Evolutionary conservation across 2,797 vertebrate genomes (phyloP).

Genomic region (Pipistrellus kuhlii): DNA sequence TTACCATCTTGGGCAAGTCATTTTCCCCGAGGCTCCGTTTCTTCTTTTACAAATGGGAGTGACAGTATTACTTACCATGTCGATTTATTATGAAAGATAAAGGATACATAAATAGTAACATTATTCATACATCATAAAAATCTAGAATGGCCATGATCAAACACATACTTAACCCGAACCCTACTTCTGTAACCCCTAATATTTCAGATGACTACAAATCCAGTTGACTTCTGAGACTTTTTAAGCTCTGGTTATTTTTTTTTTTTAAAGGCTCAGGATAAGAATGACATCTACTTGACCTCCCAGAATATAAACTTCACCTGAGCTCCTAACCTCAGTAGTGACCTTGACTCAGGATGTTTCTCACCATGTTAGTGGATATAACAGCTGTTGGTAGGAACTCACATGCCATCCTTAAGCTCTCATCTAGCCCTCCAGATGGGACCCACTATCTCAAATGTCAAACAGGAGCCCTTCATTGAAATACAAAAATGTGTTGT

Average conservation of each 20-base stretch:
- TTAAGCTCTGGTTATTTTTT: constrained; percentile 9
- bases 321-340: neutral
- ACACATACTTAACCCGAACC: neutral
- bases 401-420: neutral
- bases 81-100: neutral
- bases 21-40: constrained; percentile 8
- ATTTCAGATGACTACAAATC: neutral
- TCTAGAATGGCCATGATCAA: constrained; percentile 16
- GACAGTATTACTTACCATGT: neutral
- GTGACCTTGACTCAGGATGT: constrained; percentile 1
- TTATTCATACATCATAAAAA: constrained; percentile 25
- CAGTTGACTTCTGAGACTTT: neutral
- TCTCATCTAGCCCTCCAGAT: neutral
- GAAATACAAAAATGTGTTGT: constrained; percentile 21
- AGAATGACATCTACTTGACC: neutral
- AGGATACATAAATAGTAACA: neutral
- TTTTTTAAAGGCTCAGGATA: neutral
- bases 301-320: constrained; percentile 6
- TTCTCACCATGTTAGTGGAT: neutral
- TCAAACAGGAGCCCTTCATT: neutral
- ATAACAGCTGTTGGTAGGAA: neutral
- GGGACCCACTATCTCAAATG: neutral
- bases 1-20: neutral
- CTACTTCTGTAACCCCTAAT: neutral
- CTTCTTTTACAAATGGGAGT: constrained; percentile 7